These are phyloP conservation scores for Thryonomys swinderianus DNA, from an alignment of 2,113 vertebrate genomes.

Conservation along the genomic window DNA sequence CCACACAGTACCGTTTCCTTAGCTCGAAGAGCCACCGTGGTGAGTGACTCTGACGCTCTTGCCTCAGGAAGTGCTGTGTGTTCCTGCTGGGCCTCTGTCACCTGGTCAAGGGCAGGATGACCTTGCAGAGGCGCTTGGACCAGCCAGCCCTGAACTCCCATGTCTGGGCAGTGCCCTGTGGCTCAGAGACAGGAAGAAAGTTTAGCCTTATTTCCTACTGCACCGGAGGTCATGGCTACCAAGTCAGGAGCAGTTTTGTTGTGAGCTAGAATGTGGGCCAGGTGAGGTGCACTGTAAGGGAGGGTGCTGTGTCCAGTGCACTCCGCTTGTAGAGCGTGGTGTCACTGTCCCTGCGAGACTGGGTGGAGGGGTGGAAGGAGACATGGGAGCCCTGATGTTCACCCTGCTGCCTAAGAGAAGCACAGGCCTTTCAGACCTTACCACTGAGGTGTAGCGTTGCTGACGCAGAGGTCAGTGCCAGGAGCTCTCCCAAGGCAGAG, in stretches of 20 bases:
- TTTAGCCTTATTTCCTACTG: neutral
- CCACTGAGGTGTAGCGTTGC: neutral
- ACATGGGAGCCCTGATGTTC: neutral
- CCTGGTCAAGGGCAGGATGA: neutral
- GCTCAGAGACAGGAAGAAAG: neutral
- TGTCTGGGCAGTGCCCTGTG: neutral
- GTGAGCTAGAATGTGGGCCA: neutral
- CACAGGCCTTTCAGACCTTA: too few relatives aligned
- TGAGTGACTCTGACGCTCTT: neutral
- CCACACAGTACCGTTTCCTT: neutral
- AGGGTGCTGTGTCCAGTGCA: neutral
- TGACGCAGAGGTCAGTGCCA: neutral
- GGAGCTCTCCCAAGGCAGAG: neutral
- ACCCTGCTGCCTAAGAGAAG: neutral
- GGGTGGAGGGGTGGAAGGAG: neutral
- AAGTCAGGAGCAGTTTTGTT: neutral
- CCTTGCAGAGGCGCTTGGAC: neutral
- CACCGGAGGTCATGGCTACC: neutral
- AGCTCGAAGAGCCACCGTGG: neutral
- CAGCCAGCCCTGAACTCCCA: neutral
- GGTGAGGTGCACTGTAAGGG: neutral
- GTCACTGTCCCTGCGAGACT: neutral
- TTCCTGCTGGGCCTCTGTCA: neutral
- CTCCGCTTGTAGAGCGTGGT: neutral
- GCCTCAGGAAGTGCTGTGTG: neutral